Base-by-base conservation (phyloP, 2,113 vertebrate species). In the Pomatorhinus ruficollis region DNA sequence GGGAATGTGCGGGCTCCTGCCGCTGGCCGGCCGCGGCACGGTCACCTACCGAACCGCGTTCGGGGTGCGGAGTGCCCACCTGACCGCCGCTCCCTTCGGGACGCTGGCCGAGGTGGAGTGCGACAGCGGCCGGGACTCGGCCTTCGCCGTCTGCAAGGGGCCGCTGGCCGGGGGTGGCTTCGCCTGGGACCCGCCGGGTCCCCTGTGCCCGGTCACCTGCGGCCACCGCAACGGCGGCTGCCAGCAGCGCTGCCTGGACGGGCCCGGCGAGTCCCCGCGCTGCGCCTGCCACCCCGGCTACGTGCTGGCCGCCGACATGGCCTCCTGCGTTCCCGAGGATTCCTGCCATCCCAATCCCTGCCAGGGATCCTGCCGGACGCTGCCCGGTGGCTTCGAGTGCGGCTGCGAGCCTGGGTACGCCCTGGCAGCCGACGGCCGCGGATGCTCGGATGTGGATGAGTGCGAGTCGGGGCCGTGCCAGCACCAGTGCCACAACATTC, bases 1-100 rank as follows among this genome's bases (percentile, higher is more conserved):
- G 68, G 98, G 98, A 10, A 98, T 98, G 98, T 98, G 98, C 28
- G 93, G 80, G 5, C 93, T 91, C 1, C 78, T 98, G 66, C 81
- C 79, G 4, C 90, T 98, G 71, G 97, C 96, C 3, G 98, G 98
- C 1, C 97, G 96, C 0, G 98, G 97, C 4, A 5, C 25, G 10
- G 97, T 98, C 69, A 72, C 23, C 64, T 98, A 98, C 54, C 28
- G 8, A 18, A 98, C 98, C 3, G 98, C 98, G 7, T 98, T 98
- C 30, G 80, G 95, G 27, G 87, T 97, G 22, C 77, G 53, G 47
- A 97, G 95, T 50, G 40, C 94, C 30, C 85, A 50, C 47, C 63
- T 98, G 94, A 69, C 57, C 1, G 88, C 91, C 0, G 97, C 98
- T 21, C 98, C 98, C 12, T 97, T 98, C 7, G 98, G 93, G 33